Evolutionary conservation across 1,140 invertebrate species (phyloP).

Genomic region (Chironomus tepperi): DNA sequence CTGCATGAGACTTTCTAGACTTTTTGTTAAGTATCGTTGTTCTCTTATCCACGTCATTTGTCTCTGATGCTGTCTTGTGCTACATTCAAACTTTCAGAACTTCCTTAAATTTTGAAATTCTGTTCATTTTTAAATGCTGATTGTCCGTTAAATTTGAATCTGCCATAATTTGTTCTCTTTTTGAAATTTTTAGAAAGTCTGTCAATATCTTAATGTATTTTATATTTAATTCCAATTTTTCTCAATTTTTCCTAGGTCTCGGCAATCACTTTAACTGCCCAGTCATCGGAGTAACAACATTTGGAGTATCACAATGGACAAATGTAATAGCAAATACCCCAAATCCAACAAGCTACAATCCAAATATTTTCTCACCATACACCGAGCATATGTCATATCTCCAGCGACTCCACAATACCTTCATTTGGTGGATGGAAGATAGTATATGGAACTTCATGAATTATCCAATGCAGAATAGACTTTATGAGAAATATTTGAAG

Average conservation of each 20-base stretch:
- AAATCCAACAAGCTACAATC: constrained; percentile 1
- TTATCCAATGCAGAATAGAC: not conserved
- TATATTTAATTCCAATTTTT: no score
- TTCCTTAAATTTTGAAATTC: no score
- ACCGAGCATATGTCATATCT: constrained; percentile 35
- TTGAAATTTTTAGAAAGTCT: no score
- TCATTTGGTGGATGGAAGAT: constrained; percentile 35
- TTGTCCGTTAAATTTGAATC: no score
- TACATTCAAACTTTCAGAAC: no score
- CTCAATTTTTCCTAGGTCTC: not conserved
- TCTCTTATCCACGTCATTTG: no score
- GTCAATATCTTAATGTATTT: no score
- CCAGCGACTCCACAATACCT: constrained; percentile 34
- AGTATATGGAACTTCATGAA: not conserved
- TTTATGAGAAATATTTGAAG: constrained; percentile 1
- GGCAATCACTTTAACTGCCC: constrained; percentile 26
- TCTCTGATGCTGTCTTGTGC: no score
- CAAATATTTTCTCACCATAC: constrained; percentile 18
- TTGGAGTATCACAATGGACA: constrained; percentile 32
- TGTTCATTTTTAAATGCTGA: no score
- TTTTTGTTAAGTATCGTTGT: no score
- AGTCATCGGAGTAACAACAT: constrained; percentile 35
- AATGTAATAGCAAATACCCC: constrained; percentile 30
- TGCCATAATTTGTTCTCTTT: no score
- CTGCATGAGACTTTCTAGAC: no score